Percentiles rank a stretch among this genome's conserved stretches.
Conservation (phyloP, 2,113 vertebrate species). For the Anoura caudifer region DNA sequence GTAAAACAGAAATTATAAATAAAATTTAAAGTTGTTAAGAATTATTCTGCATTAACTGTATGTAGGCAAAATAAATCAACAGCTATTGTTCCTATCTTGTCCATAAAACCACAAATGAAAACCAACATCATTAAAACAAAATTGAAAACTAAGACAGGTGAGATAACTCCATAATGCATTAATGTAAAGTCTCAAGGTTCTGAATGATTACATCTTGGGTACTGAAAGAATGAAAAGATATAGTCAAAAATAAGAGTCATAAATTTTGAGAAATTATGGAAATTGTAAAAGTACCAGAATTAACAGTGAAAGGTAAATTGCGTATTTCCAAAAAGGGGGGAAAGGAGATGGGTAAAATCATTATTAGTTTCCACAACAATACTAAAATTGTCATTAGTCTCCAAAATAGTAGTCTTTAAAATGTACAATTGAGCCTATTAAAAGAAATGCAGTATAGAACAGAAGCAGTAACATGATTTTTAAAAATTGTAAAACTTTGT, state of each 20-base stretch:
- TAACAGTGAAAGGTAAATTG: conserved; percentile 9
- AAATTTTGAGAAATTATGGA: conserved; percentile 9
- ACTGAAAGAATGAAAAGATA: background rate
- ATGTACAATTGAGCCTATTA: background rate
- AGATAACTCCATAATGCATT: background rate
- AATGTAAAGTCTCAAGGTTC: background rate
- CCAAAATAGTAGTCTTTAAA: background rate
- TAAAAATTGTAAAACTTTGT: background rate
- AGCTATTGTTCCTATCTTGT: background rate
- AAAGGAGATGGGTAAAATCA: background rate
- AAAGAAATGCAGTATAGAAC: background rate
- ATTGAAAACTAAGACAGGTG: conserved; percentile 30
- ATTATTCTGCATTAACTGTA: background rate
- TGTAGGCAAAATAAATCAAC: background rate
- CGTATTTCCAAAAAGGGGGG: background rate
- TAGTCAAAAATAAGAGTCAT: background rate
- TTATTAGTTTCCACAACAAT: background rate
- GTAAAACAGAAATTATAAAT: background rate
- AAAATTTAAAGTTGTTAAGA: background rate
- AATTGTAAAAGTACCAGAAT: background rate
- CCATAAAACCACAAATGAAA: conserved; percentile 18
- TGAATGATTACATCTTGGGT: conserved; percentile 16
- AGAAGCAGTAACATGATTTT: background rate
- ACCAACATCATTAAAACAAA: conserved; percentile 22
- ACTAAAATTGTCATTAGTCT: background rate